phyloP scores from a whole-genome alignment of 2,113 vertebrate species.

The Psammodynastes pulverulentus region DNA sequence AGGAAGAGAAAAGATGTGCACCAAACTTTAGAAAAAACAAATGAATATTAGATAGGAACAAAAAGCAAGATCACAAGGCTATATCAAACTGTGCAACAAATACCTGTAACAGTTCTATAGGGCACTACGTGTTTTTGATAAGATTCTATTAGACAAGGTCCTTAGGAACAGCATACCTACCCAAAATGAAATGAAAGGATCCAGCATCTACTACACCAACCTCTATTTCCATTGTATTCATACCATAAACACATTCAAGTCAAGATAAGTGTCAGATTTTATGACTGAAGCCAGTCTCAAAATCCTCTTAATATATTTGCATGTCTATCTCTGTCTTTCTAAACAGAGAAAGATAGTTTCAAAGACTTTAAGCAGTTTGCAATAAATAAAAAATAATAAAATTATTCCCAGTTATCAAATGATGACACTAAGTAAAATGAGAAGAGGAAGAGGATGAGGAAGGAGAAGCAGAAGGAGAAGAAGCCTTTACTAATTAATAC shows the following conservation, averaged over 20 bases:
- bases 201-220: not conserved
- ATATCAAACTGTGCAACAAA: not conserved
- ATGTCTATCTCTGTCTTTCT: not conserved
- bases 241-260: not conserved
- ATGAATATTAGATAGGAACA: not conserved
- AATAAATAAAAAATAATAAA: not conserved
- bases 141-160: not conserved
- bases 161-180: not conserved
- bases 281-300: not conserved
- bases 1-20: not conserved
- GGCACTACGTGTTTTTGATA: not conserved
- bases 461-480: too few relatives aligned
- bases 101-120: not conserved
- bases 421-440: not conserved
- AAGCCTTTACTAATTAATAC: not conserved
- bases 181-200: not conserved
- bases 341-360: not conserved
- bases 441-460: too few relatives aligned
- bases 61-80: not conserved
- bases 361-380: not conserved
- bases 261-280: not conserved
- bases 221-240: not conserved
- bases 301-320: not conserved
- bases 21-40: not conserved
- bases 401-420: not conserved